A percentile compares a stretch with the other conserved stretches of the same genome.
These are phyloP conservation scores for Peromyscus leucopus DNA, from an alignment of 2,113 vertebrate genomes.

Conservation along the genomic window DNA sequence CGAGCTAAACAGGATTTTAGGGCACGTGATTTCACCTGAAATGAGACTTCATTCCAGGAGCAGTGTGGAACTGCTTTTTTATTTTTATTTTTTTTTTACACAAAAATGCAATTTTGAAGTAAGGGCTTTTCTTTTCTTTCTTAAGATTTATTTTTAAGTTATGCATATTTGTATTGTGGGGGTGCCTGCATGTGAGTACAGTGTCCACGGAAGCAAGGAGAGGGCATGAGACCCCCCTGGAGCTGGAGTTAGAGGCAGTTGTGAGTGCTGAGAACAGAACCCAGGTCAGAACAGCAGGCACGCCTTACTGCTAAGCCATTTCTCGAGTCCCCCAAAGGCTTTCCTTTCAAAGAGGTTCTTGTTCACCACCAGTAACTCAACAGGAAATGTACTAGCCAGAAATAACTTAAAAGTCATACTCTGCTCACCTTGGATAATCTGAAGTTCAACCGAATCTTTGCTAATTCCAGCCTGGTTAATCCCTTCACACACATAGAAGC, in stretches of 20 bases:
- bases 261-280: not conserved
- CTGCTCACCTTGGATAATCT: conserved; percentile 84
- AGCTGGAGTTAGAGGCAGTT: not conserved
- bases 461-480: conserved; percentile 82
- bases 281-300: not conserved
- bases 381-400: not conserved
- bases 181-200: not conserved
- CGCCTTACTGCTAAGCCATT: too few species aligned
- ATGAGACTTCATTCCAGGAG: not conserved
- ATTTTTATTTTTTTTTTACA: not conserved
- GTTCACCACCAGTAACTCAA: not conserved
- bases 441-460: conserved; percentile 79
- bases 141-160: not conserved
- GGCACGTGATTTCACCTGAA: not conserved
- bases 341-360: conserved; percentile 17
- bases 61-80: not conserved
- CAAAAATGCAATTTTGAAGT: not conserved
- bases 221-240: not conserved
- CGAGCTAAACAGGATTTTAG: not conserved
- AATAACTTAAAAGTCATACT: not conserved
- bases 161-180: too few species aligned
- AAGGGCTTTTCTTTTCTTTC: not conserved
- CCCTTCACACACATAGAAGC: conserved; percentile 86
- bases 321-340: not conserved
- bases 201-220: not conserved